Evolutionary conservation across 1,140 invertebrate species (phyloP), one percentile per base, ranked within the genome.

Genomic region (Nebria ingens): DNA sequence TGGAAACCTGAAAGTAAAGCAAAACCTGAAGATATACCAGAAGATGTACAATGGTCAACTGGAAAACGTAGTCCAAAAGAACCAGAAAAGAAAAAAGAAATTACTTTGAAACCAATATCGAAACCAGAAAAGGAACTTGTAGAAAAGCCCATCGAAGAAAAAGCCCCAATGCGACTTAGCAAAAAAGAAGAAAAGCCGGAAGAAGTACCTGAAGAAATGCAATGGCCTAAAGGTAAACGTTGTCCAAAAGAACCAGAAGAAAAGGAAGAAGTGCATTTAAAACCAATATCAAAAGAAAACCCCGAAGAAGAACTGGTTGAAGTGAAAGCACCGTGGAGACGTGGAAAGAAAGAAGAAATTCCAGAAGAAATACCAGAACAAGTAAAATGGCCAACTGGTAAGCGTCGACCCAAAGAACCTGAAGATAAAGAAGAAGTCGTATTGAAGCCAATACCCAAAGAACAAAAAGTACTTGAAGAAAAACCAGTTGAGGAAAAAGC

Each of bases 51-150:
- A 57, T 63, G 53, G 19, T 29, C 52, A 25, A 29, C 23, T 40
- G 25, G 15, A 34, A 51, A 59, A 49, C 2, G 51, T 51, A 55
- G 51, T 22, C 58, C 57, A 11, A 55, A 59, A 6, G 59, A 67
- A 64, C 51, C 54, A 42, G 65, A 71, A 61, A 61, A 60, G 17
- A 59, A 71, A 50, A 65, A 73, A 60, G 66, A 73, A 58, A 64
- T 75, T 2, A 63, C 60, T 25, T 60, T 76, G 12, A 76, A 73
- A 55, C 71, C 72, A 53, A 69, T 75, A 40, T 58, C 69, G 64
- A 71, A 69, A 59, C 57, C 66, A 57, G 54, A 64, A 17, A 50
- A 59, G 52, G 62, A 62, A 45, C 15, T 9, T 21, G 19, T 34
- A 15, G 50, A 38, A 19, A 23, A 54, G 38, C 23, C n/a, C 21